Base-by-base conservation (phyloP, 30 jellyfish, hydroid and myxozoan species). In the Chrysaora quinquecirrha region DNA sequence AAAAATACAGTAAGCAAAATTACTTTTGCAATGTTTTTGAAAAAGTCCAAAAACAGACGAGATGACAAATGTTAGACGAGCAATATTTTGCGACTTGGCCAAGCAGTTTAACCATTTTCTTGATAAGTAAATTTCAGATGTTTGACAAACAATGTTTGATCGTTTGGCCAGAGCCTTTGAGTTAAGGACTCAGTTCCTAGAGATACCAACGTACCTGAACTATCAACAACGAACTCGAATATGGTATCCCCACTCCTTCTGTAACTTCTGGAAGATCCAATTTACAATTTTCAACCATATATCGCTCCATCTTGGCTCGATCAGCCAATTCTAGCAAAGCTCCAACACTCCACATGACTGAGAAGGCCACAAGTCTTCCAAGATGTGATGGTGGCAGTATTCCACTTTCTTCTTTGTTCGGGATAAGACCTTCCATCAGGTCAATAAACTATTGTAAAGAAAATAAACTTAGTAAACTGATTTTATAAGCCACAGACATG, bases 291-390 rank as follows among this genome's bases (percentile, higher is more conserved):
- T 30, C 72, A 18, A 62, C 28, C 89, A 91, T 71, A 48, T 54
- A 83, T 0, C 48, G 86, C 52, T 91, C 98, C 98, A 91, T 85
- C 67, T 91, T 91, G 49, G 78, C 85, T 0, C 98, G 89, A 62
- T 91, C 98, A 47, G 71, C 88, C 43, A 91, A 75, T 85, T 91
- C 98, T 48, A 91, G 76, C 82, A 91, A 69, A 2, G 98, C 98
- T 14, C 98, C 98, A 22, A 89, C 98, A 67, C 98, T 91, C 98
- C 98, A 91, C 98, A 91, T 85, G 12, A 91, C 11, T 2, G 96
- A 85, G 79, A 91, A 91, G 6, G 88, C 96, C 43, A 91, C 91
- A 28, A 91, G 91, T 63, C 72, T 85, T 32, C 83, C 90, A 33
- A 91, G 84, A 64, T 91, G 96, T 16, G 52, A 68, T 11, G 82